Base-by-base conservation (phyloP, 2,113 vertebrate genomes). In the Theristicus caerulescens region DNA sequence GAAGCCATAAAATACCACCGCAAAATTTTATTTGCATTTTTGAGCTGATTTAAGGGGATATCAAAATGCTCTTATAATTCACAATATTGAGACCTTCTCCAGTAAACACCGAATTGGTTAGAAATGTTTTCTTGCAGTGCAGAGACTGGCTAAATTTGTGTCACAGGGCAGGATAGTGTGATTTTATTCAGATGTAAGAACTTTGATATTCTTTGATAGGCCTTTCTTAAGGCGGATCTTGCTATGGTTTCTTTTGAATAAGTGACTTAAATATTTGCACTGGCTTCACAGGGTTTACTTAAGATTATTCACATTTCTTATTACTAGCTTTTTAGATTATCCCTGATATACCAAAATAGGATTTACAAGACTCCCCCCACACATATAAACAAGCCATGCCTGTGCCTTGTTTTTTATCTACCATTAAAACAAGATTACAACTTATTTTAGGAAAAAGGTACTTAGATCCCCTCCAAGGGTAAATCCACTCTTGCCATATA, bases 351-450 rank as follows among this genome's bases (percentile, higher is more conserved):
- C 66, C 66, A 85, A 93, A 91, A 95, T 42, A 73, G 93, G 96
- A 96, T 96, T 96, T 97, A 87, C 24, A 18, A 66, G 74, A 34
- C 78, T 80, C 17, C 25, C 51, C 16, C 49, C 55, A 21, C 24
- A 71, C 31, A 26, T 32, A 65, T 2, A 93, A 62, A 73, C 61
- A 42, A 94, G 32, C 19, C 65, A 55, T 22, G 61, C 46, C 82
- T 54, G 65, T 2, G 49, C 70, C 89, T 96, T 97, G 85, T 88
- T 94, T 96, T 96, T 91, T 72, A 95, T 93, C 90, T 94, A 77
- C 93, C 92, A 94, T 97, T 96, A 93, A 92, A 97, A 95, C 93
- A 92, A 95, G 94, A 97, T 95, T 96, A 93, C 79, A 90, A 92
- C 71, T 95, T 71, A 90, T 85, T 96, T 95, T 79, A 81, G 71